These are phyloP conservation scores for Xanthorhoe designata DNA, from an alignment of 2,888 invertebrate genomes.

Conservation along the genomic window DNA sequence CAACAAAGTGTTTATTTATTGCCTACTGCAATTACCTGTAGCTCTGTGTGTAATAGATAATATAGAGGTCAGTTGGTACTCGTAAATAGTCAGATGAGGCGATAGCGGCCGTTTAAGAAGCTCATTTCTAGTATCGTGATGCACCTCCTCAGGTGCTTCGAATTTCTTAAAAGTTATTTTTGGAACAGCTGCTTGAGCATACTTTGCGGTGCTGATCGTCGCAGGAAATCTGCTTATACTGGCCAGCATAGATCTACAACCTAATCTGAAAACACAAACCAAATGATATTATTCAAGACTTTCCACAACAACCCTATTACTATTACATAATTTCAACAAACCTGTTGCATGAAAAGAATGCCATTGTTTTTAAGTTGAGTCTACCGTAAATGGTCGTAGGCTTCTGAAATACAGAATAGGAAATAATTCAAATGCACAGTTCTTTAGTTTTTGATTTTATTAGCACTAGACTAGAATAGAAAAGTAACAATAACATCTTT, in stretches of 20 bases:
- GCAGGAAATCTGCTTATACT: constrained; percentile 69
- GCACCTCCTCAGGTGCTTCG: constrained; percentile 71
- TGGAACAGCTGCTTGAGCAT: constrained; percentile 69
- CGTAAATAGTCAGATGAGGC: constrained; percentile 94
- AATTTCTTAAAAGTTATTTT: constrained; percentile 72
- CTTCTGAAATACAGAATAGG: constrained; percentile 33
- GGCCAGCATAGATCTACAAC: constrained; percentile 64
- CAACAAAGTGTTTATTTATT: neutral
- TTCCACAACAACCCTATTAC: constrained; percentile 46
- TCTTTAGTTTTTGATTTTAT: neutral
- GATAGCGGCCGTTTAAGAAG: constrained; percentile 92
- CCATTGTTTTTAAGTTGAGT: constrained; percentile 60
- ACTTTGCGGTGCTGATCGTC: constrained; percentile 62
- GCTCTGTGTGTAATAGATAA: constrained; percentile 94
- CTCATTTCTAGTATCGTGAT: constrained; percentile 89
- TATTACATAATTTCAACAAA: constrained; percentile 78
- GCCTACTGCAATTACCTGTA: constrained; percentile 79
- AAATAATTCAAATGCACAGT: neutral
- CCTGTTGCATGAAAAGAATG: constrained; percentile 72
- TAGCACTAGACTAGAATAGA: too few species aligned
- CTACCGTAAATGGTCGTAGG: constrained; percentile 53
- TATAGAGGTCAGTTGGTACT: constrained; percentile 90
- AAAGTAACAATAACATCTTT: too few species aligned
- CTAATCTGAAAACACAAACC: constrained; percentile 63
- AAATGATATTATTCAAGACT: constrained; percentile 24